A percentile compares a stretch with the other conserved stretches of the same genome.
These are phyloP conservation scores for Blomia tropicalis DNA, from an alignment of 2,888 invertebrate genomes.

Conservation along the genomic window DNA sequence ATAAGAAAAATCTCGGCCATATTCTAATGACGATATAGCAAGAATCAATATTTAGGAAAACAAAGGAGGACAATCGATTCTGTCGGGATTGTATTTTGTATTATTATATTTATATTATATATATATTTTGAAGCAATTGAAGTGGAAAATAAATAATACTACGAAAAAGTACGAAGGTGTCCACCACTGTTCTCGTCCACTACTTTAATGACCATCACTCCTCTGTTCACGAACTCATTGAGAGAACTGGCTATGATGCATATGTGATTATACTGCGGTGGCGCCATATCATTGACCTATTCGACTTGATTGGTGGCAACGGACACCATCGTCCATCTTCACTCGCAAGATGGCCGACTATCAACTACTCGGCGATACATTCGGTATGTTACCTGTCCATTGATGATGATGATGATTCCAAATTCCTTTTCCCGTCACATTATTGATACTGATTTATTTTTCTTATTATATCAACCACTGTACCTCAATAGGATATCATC, in stretches of 20 bases:
- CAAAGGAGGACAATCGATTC: too few relatives aligned
- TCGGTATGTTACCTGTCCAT: slow-evolving; percentile 23
- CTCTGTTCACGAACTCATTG: too few relatives aligned
- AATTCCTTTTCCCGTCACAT: not conserved
- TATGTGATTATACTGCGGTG: not conserved
- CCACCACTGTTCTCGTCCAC: too few relatives aligned
- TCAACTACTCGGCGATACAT: slow-evolving; percentile 30
- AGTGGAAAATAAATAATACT: too few relatives aligned
- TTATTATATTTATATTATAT: too few relatives aligned
- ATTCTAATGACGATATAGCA: too few relatives aligned
- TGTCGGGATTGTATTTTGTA: too few relatives aligned
- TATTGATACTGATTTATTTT: not conserved
- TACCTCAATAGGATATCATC: slow-evolving; percentile 28
- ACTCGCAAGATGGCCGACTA: slow-evolving; percentile 28
- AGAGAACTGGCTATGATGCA: not conserved
- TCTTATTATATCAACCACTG: too few relatives aligned
- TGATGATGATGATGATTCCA: not conserved
- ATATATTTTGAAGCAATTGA: too few relatives aligned
- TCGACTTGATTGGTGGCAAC: not conserved
- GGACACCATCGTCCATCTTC: not conserved
- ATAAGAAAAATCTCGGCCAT: too few relatives aligned
- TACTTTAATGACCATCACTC: not conserved
- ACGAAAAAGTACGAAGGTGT: too few relatives aligned
- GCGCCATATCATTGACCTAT: not conserved
- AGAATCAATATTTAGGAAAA: too few relatives aligned